A percentile compares a stretch with the other conserved stretches of the same genome.
Evolutionary conservation across 2,888 invertebrate genomes (phyloP).

Genomic region (Mechanitis mazaeus): DNA sequence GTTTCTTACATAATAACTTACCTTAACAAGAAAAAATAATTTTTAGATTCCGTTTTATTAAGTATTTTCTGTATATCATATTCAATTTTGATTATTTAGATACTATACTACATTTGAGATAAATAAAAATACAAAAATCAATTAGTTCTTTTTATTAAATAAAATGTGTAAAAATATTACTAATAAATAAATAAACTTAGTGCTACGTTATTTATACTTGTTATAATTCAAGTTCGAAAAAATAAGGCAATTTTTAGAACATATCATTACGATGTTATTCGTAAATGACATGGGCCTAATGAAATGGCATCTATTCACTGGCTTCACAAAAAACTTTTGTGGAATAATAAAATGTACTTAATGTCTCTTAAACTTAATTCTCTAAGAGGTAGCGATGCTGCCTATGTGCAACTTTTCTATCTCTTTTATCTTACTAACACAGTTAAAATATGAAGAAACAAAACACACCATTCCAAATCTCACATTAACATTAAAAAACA

Average conservation of each 20-base stretch:
- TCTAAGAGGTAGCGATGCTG: slow-evolving; percentile 34
- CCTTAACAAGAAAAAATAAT: no score
- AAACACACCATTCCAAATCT: neutral
- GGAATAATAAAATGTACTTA: neutral
- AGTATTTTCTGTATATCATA: no score
- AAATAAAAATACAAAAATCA: neutral
- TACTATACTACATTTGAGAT: neutral
- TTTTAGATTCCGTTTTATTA: no score
- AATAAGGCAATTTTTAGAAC: slow-evolving; percentile 50
- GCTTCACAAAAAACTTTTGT: neutral
- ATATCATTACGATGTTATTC: slow-evolving; percentile 16
- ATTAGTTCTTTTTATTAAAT: slow-evolving; percentile 13
- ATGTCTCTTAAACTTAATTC: slow-evolving; percentile 27
- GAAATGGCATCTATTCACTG: neutral
- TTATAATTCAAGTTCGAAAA: slow-evolving; percentile 27
- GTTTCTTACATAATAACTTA: neutral
- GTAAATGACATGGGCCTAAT: neutral
- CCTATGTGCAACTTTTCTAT: slow-evolving; percentile 22
- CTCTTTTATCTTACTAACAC: slow-evolving; percentile 13
- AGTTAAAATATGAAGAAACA: slow-evolving; percentile 5
- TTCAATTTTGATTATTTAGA: no score
- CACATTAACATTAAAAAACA: neutral
- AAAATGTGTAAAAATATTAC: slow-evolving; percentile 20
- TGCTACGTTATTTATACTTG: slow-evolving; percentile 48
- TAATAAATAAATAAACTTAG: slow-evolving; percentile 46